Evolutionary conservation across 2,888 invertebrate genomes (phyloP).

Genomic region (Nemurella pictetii): DNA sequence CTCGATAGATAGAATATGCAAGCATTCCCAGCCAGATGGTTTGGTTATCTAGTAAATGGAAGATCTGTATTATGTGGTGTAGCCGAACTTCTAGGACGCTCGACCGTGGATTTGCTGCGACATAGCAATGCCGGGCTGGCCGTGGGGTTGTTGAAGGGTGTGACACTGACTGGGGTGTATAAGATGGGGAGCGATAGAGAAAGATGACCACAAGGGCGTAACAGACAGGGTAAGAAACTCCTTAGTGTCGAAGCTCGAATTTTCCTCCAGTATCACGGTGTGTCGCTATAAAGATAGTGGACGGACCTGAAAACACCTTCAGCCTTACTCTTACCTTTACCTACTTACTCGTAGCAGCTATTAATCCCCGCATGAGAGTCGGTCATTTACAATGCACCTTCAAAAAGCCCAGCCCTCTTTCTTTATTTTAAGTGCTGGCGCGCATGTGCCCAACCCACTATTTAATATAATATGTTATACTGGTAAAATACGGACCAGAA

Average conservation of each 20-base stretch:
- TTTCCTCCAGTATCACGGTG: background rate
- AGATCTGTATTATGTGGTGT: background rate
- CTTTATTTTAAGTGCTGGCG: background rate
- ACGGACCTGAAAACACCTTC: background rate
- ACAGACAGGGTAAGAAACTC: background rate
- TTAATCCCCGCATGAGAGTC: background rate
- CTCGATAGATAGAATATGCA: background rate
- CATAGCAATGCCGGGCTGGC: background rate
- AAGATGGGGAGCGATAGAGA: background rate
- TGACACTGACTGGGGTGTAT: background rate
- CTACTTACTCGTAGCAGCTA: background rate
- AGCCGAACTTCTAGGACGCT: background rate
- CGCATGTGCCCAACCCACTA: background rate
- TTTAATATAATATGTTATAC: background rate
- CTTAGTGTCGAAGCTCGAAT: background rate
- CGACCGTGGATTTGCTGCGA: no score
- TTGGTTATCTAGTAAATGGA: background rate
- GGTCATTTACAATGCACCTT: slow-evolving; percentile 17
- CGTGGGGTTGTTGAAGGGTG: background rate
- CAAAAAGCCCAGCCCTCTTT: slow-evolving; percentile 8
- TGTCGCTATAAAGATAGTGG: background rate
- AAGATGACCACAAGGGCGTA: background rate
- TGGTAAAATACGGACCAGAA: background rate
- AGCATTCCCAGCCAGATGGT: background rate
- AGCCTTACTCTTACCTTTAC: background rate